Evolutionary conservation across 2,113 vertebrate species (phyloP), one percentile per base, ranked within the genome.

Genomic region (Plecotus auritus): DNA sequence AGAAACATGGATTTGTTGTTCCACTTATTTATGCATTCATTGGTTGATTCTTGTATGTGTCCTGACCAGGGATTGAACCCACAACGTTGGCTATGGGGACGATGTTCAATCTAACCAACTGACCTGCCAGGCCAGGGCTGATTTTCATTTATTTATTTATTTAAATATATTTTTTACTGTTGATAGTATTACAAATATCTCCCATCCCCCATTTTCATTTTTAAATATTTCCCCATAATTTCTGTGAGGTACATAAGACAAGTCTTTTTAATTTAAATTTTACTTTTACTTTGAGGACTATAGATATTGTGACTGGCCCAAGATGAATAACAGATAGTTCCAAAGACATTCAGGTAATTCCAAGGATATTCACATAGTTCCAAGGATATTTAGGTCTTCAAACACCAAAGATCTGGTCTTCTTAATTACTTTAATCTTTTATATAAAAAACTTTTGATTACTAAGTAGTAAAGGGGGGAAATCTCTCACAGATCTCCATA

Each of bases 201-300:
- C 23, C 61, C 12, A 64, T 5, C 30, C 28, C 28, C 30, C 32
- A 32, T 76, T 49, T 76, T 81, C 11, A 89, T 59, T 82, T 66
- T 67, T 20, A 96, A 93, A 90, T 84, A 91, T 9, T 81, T 90
- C 59, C 40, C 45, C 22, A 95, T 40, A 85, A 59, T 92, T 87
- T 93, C 17, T 77, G 45, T 69, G 22, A 82, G 40, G 5, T 72
- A 78, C 13, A 54, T 73, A 74, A 91, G 32, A 42, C 11, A 93
- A 80, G 47, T 35, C 35, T 90, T 90, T 86, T 56, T 13, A 67
- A 77, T 74, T 78, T 82, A 45, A 77, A 64, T 83, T 84, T 89
- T 69, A 91, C 12, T 83, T 84, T 89, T 69, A 91, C 12, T 45
- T 83, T 42, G 30, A 96, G 90, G 69, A 90, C n/a, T 69, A 51